Conservation (phyloP, 2,888 invertebrate species). For the Tachina lurida region DNA sequence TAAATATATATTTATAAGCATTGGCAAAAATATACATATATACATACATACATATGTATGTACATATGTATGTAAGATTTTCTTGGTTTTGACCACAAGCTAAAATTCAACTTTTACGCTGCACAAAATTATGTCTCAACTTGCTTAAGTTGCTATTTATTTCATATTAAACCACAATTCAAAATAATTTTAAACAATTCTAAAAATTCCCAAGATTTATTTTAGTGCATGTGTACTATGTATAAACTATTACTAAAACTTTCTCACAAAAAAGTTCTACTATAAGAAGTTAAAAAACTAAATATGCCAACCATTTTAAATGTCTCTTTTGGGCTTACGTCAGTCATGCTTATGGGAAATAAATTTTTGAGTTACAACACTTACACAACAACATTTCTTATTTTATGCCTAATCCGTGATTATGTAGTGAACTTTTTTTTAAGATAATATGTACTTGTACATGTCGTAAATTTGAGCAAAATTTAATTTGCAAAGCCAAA, state of each 20-base stretch:
- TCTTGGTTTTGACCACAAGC: slow-evolving; percentile 10
- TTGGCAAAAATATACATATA: background rate
- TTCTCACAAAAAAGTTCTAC: slow-evolving; percentile 3
- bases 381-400: too few relatives aligned
- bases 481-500: too few relatives aligned
- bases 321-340: background rate
- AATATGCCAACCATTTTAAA: slow-evolving; percentile 3
- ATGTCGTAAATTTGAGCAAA: too few relatives aligned
- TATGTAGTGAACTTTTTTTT: too few relatives aligned
- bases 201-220: slow-evolving; percentile 9
- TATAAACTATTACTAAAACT: background rate
- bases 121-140: slow-evolving; percentile 1
- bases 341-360: background rate
- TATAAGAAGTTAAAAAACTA: background rate
- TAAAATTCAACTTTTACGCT: slow-evolving; percentile 23
- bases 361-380: too few relatives aligned
- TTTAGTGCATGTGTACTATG: background rate
- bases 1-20: slow-evolving; percentile 31
- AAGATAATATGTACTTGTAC: too few relatives aligned
- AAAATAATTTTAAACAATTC: slow-evolving; percentile 27
- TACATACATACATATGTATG: background rate
- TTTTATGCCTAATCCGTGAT: too few relatives aligned
- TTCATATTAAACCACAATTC: slow-evolving; percentile 31
- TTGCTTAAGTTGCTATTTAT: slow-evolving; percentile 3
- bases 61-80: slow-evolving; percentile 4